Conservation (phyloP, 2,888 invertebrate genomes). For the Orthosia gracilis region DNA sequence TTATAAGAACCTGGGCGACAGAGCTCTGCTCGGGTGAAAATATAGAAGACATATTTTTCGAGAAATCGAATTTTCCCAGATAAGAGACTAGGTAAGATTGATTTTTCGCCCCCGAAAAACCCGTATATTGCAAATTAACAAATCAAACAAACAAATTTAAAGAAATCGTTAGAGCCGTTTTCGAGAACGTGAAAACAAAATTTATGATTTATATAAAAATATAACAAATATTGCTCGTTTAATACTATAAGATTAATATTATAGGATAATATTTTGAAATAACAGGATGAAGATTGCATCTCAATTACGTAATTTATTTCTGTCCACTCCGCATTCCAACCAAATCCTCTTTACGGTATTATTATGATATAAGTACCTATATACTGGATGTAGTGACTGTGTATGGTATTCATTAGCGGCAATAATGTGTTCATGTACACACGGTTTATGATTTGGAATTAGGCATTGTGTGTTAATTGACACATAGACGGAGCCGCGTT, state of each 20-base stretch:
- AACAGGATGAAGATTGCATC: conserved; percentile 2
- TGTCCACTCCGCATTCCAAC: conserved; percentile 20
- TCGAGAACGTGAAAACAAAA: too few relatives aligned
- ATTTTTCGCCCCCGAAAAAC: too few relatives aligned
- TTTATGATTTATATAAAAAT: too few relatives aligned
- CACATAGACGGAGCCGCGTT: conserved; percentile 22
- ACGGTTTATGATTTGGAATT: conserved; percentile 48
- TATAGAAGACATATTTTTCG: too few relatives aligned
- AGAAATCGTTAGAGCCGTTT: too few relatives aligned
- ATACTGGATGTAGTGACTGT: background rate
- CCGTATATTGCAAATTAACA: too few relatives aligned
- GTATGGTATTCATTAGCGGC: conserved; percentile 22
- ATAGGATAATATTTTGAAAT: conserved; percentile 14
- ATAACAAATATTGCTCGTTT: too few relatives aligned
- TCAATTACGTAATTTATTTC: conserved; percentile 43
- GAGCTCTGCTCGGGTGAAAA: too few relatives aligned
- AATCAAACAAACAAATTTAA: too few relatives aligned
- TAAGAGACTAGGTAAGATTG: too few relatives aligned
- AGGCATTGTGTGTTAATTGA: conserved; percentile 48
- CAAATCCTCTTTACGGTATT: conserved; percentile 32
- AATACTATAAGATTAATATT: background rate
- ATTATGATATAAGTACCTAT: conserved; percentile 3
- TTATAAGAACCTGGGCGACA: too few relatives aligned
- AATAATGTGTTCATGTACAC: conserved; percentile 44
- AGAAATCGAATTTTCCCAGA: too few relatives aligned